Base-by-base conservation (phyloP, 2,888 invertebrate species). In the Augiades crinisus region DNA sequence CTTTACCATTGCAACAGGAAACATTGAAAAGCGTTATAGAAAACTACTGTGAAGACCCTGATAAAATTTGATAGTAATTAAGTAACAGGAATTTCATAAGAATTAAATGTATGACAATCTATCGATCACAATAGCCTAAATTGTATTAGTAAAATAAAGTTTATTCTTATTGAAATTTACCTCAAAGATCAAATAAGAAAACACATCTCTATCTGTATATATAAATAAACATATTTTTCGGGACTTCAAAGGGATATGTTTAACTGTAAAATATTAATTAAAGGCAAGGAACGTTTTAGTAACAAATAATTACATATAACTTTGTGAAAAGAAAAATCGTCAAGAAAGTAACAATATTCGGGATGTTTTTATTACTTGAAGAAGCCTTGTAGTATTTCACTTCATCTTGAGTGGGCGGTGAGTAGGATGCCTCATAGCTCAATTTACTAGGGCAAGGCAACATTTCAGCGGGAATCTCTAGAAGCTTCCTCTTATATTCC, bases 401-500 rank as follows among this genome's bases (percentile, higher is more conserved):
- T 72, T 88, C 88, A 33, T 88, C 86, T 64, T 87, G 87, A 14
- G 85, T 86, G 0, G 88, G 87, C 0, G 84, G 84, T 0, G 85
- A 84, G 31, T 73, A 82, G 0, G 84, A 78, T 1, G 78, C 75
- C 54, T 81, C 86, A 19, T 79, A 76, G 47, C 78, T 75, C 53
- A 84, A 64, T 59, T 78, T 77, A 47, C 77, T 81, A 2, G 86
- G 78, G 60, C 88, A 88, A 6, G 86, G 86, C 0, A 88, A 65
- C 71, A 81, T 72, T 54, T 83, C 81, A 12, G 60, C 54, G 2
- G 87, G 84, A 54, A 88, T 85, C 55, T 88, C 83, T 10, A 86
- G 61, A 12, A 88, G 61, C 56, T 76, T 82, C 53, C 76, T 78
- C 5, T 75, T 72, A 53, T 83, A 81, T 56, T 84, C 84, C 27